These are phyloP conservation scores for Ormyrus thymus DNA, from an alignment of 2,888 invertebrate genomes.

Conservation along the genomic window DNA sequence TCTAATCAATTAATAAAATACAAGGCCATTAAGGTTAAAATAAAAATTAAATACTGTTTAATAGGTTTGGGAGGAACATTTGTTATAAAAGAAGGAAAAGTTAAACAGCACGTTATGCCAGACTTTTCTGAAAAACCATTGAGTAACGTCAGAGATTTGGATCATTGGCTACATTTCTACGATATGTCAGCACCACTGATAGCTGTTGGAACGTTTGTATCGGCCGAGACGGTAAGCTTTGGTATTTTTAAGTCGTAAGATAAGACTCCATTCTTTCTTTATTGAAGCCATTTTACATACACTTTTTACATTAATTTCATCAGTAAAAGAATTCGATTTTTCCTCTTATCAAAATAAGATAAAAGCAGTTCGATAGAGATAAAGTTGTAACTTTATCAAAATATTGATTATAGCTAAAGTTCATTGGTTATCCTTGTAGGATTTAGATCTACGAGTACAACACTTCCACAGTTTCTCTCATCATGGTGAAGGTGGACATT, in stretches of 20 bases:
- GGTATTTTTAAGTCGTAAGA: background rate
- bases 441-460: slow-evolving; percentile 91
- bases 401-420: slow-evolving; percentile 38
- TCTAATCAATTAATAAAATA: too few species aligned
- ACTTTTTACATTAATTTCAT: slow-evolving; percentile 22
- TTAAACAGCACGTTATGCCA: slow-evolving; percentile 96
- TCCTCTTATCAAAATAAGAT: slow-evolving; percentile 45
- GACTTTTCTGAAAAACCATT: slow-evolving; percentile 89
- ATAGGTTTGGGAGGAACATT: slow-evolving; percentile 93
- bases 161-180: slow-evolving; percentile 93
- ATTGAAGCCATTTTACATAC: slow-evolving; percentile 11
- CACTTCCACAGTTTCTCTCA: slow-evolving; percentile 96
- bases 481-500: slow-evolving; percentile 94
- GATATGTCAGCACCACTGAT: slow-evolving; percentile 93
- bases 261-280: slow-evolving; percentile 6
- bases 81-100: slow-evolving; percentile 87
- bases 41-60: slow-evolving; percentile 34
- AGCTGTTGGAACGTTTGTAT: slow-evolving; percentile 91
- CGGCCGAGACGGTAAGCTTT: slow-evolving; percentile 84
- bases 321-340: slow-evolving; percentile 34
- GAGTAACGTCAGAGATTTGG: slow-evolving; percentile 83
- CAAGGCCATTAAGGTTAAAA: too few species aligned
- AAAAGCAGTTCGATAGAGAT: slow-evolving; percentile 24
- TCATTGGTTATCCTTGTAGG: slow-evolving; percentile 77
- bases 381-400: slow-evolving; percentile 39